A percentile compares a stretch with the other conserved stretches of the same genome.
Conservation (phyloP, 1,140 invertebrate species). For the Arctopsyche grandis region DNA sequence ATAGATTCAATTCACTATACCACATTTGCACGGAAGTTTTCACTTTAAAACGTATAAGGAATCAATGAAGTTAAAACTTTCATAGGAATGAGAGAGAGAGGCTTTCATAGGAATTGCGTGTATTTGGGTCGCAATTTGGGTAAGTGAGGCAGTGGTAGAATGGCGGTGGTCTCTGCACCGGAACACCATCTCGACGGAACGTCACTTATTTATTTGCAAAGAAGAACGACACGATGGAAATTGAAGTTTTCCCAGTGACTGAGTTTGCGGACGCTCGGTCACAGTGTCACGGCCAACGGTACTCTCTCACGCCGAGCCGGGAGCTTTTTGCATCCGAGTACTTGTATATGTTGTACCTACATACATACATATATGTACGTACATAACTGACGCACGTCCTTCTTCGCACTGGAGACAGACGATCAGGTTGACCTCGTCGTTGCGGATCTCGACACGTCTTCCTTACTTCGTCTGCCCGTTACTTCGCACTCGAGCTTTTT, state of each 20-base stretch:
- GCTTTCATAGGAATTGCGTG: too few species aligned
- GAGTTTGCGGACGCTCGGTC: conserved; percentile 44
- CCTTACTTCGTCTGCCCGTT: conserved; percentile 12
- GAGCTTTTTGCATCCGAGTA: too few species aligned
- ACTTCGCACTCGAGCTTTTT: conserved; percentile 14
- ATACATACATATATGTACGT: too few species aligned
- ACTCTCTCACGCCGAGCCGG: neutral
- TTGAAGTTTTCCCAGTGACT: conserved; percentile 47
- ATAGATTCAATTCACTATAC: too few species aligned
- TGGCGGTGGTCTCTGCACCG: neutral
- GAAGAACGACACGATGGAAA: conserved; percentile 8
- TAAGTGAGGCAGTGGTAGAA: neutral
- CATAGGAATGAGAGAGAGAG: too few species aligned
- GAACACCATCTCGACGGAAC: neutral
- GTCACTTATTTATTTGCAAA: neutral
- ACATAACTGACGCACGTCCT: conserved; percentile 16
- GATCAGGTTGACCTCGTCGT: neutral
- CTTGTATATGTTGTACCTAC: neutral
- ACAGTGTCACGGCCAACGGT: conserved; percentile 49
- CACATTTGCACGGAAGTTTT: too few species aligned
- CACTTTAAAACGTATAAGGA: too few species aligned
- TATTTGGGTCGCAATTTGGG: neutral
- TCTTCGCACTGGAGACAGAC: neutral
- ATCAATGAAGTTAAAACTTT: too few species aligned
- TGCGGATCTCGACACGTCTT: conserved; percentile 15